A percentile compares a stretch with the other conserved stretches of the same genome.
Conservation (phyloP, 2,113 vertebrate species). For the Pycnonotus jocosus region DNA sequence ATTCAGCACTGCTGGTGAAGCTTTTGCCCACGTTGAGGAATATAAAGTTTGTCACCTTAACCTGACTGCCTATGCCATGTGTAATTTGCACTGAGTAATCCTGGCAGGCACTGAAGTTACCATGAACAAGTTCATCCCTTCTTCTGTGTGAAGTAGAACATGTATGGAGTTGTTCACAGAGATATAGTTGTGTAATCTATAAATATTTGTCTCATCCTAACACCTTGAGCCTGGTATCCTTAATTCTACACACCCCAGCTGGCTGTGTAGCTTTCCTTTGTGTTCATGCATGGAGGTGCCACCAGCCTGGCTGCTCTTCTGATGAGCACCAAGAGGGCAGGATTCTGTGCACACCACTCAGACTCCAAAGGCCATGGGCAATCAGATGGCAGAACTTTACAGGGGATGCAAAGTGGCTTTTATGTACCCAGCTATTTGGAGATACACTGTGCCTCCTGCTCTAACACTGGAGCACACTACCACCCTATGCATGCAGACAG, state of each 20-base stretch:
- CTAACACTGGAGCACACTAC: not conserved
- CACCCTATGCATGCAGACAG: not conserved
- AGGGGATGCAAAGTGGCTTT: not conserved
- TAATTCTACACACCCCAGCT: not conserved
- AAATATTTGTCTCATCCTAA: not conserved
- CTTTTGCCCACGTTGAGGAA: not conserved
- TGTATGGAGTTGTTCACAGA: rapidly evolving
- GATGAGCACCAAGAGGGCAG: not conserved
- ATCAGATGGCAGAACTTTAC: not conserved
- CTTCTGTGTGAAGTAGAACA: not conserved
- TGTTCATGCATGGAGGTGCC: rapidly evolving
- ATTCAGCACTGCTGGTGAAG: not conserved
- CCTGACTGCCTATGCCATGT: not conserved
- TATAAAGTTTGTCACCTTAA: not conserved
- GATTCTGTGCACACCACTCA: not conserved
- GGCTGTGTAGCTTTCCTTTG: not conserved
- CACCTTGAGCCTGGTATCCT: not conserved
- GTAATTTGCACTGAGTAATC: not conserved
- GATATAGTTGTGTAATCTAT: not conserved
- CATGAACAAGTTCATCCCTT: not conserved
- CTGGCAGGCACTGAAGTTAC: not conserved
- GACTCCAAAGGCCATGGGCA: rapidly evolving
- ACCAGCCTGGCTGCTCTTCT: not conserved
- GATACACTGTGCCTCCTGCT: not conserved
- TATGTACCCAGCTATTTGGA: not conserved